Evolutionary conservation across 2,888 invertebrate genomes (phyloP).

Genomic region (Spialia ferax): DNA sequence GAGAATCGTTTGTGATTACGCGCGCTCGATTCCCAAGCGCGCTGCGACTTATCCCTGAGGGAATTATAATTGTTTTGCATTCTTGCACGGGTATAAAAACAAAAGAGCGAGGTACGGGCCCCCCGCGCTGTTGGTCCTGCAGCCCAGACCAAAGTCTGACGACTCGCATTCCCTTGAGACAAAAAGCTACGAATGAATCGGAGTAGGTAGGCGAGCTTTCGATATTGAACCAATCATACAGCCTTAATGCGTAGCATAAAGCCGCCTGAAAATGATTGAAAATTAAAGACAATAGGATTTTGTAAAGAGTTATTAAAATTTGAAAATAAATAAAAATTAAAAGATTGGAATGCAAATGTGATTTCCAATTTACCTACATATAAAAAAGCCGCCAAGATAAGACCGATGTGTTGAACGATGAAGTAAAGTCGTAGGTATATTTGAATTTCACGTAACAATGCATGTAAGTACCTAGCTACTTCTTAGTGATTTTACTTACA

Average conservation of each 20-base stretch:
- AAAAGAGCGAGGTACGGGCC: conserved; percentile 77
- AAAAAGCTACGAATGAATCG: conserved; percentile 81
- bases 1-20: conserved; percentile 73
- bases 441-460: too few relatives aligned
- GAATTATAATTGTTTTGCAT: conserved; percentile 86
- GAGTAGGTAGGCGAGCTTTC: conserved; percentile 55
- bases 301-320: too few relatives aligned
- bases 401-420: too few relatives aligned
- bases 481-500: too few relatives aligned
- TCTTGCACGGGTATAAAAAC: conserved; percentile 85
- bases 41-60: conserved; percentile 78
- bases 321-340: too few relatives aligned
- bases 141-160: conserved; percentile 83
- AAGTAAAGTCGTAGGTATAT: too few relatives aligned
- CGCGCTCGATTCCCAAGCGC: conserved; percentile 72
- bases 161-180: conserved; percentile 80
- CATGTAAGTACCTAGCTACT: too few relatives aligned
- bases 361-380: too few relatives aligned
- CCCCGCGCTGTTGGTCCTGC: conserved; percentile 74
- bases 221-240: conserved; percentile 21
- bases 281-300: neutral
- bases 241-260: neutral
- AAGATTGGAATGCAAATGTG: too few relatives aligned
- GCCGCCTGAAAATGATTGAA: neutral
- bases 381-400: too few relatives aligned